Evolutionary conservation across 1,140 invertebrate species (phyloP).

Genomic region (Bombyx mandarina): DNA sequence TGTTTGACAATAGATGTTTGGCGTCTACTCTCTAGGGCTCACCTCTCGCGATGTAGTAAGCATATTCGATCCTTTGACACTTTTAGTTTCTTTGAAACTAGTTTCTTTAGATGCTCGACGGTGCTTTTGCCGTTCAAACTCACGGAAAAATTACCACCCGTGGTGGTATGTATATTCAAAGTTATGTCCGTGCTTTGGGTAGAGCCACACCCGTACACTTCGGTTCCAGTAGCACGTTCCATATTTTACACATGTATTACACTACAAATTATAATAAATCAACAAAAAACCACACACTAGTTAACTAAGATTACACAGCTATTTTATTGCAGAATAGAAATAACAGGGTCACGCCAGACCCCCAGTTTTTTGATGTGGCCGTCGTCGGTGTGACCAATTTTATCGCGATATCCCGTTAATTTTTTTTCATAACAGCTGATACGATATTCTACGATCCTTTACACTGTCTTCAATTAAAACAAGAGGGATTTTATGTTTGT

Average conservation of each 20-base stretch:
- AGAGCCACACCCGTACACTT: constrained; percentile 77
- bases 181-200: constrained; percentile 77
- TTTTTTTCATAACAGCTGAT: constrained; percentile 68
- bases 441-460: constrained; percentile 52
- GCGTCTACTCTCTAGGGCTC: constrained; percentile 65
- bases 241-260: constrained; percentile 65
- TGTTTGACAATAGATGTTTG: constrained; percentile 69
- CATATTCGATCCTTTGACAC: constrained; percentile 93
- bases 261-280: constrained; percentile 50
- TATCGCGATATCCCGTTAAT: constrained; percentile 63
- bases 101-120: constrained; percentile 90
- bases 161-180: constrained; percentile 89
- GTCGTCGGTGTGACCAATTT: constrained; percentile 65
- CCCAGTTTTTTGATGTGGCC: constrained; percentile 69
- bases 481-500: not conserved
- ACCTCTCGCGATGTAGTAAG: constrained; percentile 92
- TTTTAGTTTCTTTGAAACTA: constrained; percentile 92
- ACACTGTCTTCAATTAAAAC: constrained; percentile 1
- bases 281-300: constrained; percentile 42
- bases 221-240: constrained; percentile 66
- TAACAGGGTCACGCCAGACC: constrained; percentile 69
- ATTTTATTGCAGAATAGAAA: constrained; percentile 67
- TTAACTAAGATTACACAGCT: constrained; percentile 65
- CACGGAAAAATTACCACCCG: constrained; percentile 90
- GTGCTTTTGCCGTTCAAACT: constrained; percentile 83